Evolutionary conservation across 30 jellyfish, hydroid and myxozoan species (phyloP), one percentile per base, ranked within the genome.

Genomic region (Hydractinia symbiolongicarpus): DNA sequence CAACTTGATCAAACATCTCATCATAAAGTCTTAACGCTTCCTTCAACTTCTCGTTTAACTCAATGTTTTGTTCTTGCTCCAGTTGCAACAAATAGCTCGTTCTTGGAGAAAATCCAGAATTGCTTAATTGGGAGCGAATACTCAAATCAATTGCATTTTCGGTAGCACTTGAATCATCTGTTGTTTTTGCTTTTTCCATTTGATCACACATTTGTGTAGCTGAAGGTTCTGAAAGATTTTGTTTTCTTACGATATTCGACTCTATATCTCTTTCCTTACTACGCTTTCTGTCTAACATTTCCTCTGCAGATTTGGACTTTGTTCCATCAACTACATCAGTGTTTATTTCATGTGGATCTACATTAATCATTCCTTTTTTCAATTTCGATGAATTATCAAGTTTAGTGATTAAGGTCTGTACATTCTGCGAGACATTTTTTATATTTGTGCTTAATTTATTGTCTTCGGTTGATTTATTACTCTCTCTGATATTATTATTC

Each of bases 51-150:
- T 64, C 52, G 40, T 64, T 64, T 51, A 64, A 13, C 19, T n/a
- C 74, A 64, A 6, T 51, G 17, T 64, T 64, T 13, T 64, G 74
- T 13, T 64, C 74, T 64, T 64, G 74, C 40, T 64, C 74, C 74
- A 64, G 40, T 13, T 7, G 19, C 19, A 64, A 51, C 74, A 64
- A n/a, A 13, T 13, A 51, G 9, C 40, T 64, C 19, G 40, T 7
- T 13, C 74, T 30, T 30, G 44, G 44, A 30, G 44, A 30, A 30
- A 30, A 30, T 30, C 2, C 44, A 30, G 44, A 30, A 30, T 30
- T 30, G 44, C 44, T 30, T 30, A 30, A 30, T 30, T 30, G 44
- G 44, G 2, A 30, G 2, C 44, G 44, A 30, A 30, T 30, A 30
- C 44, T 30, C 44, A 30, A 30, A 30, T 30, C 44, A 30, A 30